These are phyloP conservation scores for Neotragus moschatus DNA, from an alignment of 2,113 vertebrate species.

Conservation along the genomic window DNA sequence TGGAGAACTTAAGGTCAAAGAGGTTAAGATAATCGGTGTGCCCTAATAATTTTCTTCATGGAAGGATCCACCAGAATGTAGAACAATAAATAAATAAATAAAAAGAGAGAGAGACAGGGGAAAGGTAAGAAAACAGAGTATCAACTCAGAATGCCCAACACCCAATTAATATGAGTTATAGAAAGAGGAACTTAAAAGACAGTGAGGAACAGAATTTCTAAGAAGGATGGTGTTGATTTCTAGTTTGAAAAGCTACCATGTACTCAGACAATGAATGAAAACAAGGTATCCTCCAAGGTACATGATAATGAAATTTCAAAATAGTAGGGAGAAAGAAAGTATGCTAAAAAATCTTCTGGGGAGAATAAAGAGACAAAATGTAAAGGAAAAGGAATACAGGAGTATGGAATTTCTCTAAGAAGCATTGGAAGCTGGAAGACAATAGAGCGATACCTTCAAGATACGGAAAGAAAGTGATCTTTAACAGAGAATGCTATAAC, in stretches of 20 bases:
- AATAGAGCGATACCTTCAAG: background rate
- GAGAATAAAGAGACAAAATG: background rate
- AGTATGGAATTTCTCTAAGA: background rate
- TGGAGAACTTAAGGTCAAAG: background rate
- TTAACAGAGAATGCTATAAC: background rate
- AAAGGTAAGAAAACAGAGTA: background rate
- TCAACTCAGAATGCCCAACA: background rate
- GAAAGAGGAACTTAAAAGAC: background rate
- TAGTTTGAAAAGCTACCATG: background rate
- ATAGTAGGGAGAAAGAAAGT: background rate
- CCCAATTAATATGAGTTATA: background rate
- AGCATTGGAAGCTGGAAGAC: background rate
- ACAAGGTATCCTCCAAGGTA: background rate
- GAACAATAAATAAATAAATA: too few relatives aligned
- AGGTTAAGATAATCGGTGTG: background rate
- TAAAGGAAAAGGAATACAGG: background rate
- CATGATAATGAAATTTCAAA: background rate
- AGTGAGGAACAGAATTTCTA: background rate
- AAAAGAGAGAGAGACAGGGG: background rate
- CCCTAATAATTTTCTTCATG: background rate
- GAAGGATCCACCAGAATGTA: background rate
- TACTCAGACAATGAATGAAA: background rate
- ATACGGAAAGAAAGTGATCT: slow-evolving; percentile 18
- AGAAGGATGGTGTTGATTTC: background rate
- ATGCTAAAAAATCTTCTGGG: background rate